Conservation (phyloP, 1,140 invertebrate species). For the Lucilia sericata region DNA sequence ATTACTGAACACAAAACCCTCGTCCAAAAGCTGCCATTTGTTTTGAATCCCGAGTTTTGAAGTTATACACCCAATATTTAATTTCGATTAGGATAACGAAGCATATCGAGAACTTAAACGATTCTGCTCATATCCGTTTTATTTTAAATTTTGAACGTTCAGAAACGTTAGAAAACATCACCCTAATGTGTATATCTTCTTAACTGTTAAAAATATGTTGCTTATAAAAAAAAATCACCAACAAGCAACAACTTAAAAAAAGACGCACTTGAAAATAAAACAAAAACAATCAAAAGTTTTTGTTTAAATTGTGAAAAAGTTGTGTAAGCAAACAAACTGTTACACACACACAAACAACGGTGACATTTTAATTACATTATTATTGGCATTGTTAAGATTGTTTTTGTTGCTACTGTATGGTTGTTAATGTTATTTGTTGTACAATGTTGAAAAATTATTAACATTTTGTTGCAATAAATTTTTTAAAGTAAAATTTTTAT, state of each 20-base stretch:
- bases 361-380: neutral
- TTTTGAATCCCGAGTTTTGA: no score
- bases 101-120: no score
- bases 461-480: neutral
- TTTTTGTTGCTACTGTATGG: neutral
- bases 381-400: neutral
- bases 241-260: neutral
- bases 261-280: neutral
- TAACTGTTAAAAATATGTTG: neutral
- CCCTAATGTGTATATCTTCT: no score
- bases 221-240: neutral
- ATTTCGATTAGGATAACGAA: no score
- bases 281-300: neutral
- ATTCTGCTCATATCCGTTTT: no score
- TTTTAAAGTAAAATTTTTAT: neutral
- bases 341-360: neutral
- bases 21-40: no score
- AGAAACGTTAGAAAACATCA: no score
- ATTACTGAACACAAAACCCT: no score
- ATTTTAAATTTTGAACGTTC: no score
- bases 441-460: neutral
- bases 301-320: neutral
- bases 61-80: no score
- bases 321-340: neutral
- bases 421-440: neutral